Conservation (phyloP, 37 sponge, comb jelly and placozoan species). For the Aplysina aerophoba region DNA sequence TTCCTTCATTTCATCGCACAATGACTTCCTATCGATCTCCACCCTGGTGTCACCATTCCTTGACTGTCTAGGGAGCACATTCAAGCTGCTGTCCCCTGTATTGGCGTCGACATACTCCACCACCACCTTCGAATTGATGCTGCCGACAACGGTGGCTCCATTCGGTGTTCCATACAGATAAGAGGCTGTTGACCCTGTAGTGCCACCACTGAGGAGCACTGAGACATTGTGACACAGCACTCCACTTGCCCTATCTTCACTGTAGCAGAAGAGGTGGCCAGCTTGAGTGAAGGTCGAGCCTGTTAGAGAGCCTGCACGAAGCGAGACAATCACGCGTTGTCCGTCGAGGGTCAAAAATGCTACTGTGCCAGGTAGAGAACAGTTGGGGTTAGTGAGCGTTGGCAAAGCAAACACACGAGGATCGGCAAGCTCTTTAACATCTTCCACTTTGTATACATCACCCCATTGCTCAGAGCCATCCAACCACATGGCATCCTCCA, state of each 20-base stretch:
- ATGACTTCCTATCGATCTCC: background rate
- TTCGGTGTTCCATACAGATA: background rate
- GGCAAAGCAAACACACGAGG: no score
- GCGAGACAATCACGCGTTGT: background rate
- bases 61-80: background rate
- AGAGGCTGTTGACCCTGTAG: background rate
- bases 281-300: background rate
- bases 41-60: background rate
- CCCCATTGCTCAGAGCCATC: background rate
- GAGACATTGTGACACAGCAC: conserved; percentile 23
- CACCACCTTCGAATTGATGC: background rate
- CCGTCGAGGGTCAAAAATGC: background rate
- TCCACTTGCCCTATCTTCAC: background rate
- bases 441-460: no score
- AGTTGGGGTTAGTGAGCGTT: no score
- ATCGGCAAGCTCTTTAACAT: no score
- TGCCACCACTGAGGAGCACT: background rate
- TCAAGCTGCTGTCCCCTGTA: background rate
- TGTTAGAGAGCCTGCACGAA: background rate
- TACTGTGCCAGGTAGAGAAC: background rate
- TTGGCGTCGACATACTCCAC: background rate
- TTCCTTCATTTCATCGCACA: conserved; percentile 5
- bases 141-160: conserved; percentile 2
- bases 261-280: background rate
- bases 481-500: background rate